Base-by-base conservation (phyloP, 2,113 vertebrate species). In the Carettochelys insculpta region DNA sequence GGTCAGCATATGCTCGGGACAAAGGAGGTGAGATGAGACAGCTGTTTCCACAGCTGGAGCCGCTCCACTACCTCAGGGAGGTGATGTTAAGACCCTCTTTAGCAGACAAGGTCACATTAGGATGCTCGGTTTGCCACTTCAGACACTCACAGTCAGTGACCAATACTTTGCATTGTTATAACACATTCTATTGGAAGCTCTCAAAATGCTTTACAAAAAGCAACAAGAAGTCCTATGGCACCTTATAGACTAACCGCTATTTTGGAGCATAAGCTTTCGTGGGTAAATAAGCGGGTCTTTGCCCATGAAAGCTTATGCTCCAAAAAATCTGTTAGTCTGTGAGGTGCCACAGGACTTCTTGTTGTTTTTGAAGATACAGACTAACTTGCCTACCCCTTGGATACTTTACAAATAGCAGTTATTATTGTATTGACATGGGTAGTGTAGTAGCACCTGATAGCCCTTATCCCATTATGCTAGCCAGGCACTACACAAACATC, bases 1-100 rank as follows among this genome's bases (percentile, higher is more conserved):
- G 38, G 19, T 78, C 47, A 53, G 68, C 8, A 27, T 0, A 0
- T 20, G 25, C 27, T 80, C 71, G 11, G 41, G 8, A 27, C 45
- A 78, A 56, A 47, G 85, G 8, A 86, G 34, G 14, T 1, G 2
- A 41, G 6, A 3, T 29, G 54, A 71, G 11, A 71, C 68, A 41
- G 22, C 10, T 41, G 68, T 71, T 71, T 71, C 38, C 38, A 71
- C 68, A 71, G 68, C 38, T 71, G 38, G 38, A 38, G 10, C 9
- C 41, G 68, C 8, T 41, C 34, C 10, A 24, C n/a, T 41, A 71
- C 20, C 20, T 34, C 41, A 34, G 11, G 38, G 19, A 41, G 20
- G 24, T 25, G 38, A 71, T 25, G n/a, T n/a, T 41, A 71, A 71
- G 38, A 71, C 65, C 65, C 9, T 71, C 8, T 10, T 41, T 17